A percentile compares a stretch with the other conserved stretches of the same genome.
phyloP scores from a whole-genome alignment of 2,113 vertebrate species.

The Apaloderma vittatum region DNA sequence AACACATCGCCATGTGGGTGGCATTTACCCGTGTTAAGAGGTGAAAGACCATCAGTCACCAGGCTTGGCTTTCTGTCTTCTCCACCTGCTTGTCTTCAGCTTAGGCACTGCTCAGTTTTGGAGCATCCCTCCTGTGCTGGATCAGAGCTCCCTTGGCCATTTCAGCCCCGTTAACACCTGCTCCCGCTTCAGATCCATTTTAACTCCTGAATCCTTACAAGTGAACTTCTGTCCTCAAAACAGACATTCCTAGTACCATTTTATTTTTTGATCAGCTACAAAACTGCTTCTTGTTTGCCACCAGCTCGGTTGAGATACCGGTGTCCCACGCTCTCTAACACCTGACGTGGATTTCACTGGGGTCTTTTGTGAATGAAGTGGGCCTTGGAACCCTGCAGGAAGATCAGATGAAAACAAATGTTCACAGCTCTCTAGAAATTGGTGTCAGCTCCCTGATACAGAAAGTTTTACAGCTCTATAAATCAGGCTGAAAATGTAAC shows the following conservation, averaged over 20 bases:
- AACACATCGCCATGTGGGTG: rapidly evolving
- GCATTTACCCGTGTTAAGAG: background rate
- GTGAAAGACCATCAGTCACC: background rate
- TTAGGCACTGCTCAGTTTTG: rapidly evolving
- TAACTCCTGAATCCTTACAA: background rate
- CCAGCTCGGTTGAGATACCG: background rate
- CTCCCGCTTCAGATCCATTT: background rate
- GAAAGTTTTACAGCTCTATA: constrained; percentile 75
- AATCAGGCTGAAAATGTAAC: constrained; percentile 77
- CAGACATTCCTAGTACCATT: background rate
- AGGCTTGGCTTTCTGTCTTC: background rate
- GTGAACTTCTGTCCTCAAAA: background rate
- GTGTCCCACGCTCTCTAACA: background rate
- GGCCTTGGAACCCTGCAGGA: constrained; percentile 36
- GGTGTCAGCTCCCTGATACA: constrained; percentile 72
- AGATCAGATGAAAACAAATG: constrained; percentile 64
- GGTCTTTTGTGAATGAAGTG: background rate
- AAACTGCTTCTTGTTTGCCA: background rate
- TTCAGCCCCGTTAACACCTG: background rate
- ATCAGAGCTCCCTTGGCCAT: background rate
- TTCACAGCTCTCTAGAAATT: constrained; percentile 72
- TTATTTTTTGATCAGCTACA: background rate
- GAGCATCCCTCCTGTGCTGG: background rate
- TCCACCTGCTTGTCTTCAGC: background rate
- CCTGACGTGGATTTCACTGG: constrained; percentile 13